phyloP scores from a whole-genome alignment of 2,113 vertebrate species.

The Pedetes capensis region DNA sequence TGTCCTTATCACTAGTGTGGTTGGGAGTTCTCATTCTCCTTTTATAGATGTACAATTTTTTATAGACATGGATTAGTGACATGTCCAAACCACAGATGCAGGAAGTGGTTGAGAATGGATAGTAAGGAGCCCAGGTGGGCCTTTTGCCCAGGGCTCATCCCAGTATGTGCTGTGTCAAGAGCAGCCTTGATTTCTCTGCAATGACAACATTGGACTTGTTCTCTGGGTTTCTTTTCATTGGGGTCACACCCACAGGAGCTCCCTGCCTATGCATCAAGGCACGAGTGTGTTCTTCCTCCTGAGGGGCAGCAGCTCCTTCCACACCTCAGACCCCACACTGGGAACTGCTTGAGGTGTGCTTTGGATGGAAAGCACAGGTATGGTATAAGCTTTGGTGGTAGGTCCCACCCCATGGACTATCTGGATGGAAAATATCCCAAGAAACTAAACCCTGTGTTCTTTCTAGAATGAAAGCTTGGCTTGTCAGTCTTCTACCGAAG shows the following conservation, averaged over 20 bases:
- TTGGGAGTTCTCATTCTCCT: not conserved
- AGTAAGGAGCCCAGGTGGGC: no score
- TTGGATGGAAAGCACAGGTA: not conserved
- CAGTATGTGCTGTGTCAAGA: not conserved
- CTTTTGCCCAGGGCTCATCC: not conserved
- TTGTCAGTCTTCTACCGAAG: not conserved
- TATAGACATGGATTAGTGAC: not conserved
- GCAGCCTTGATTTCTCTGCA: not conserved
- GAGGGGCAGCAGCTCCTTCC: not conserved
- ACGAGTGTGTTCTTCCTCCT: not conserved
- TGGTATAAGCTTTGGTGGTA: not conserved
- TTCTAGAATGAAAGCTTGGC: not conserved
- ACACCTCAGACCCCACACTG: not conserved
- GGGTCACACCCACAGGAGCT: not conserved
- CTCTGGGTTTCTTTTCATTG: not conserved
- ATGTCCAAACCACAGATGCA: rapidly evolving
- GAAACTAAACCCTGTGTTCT: not conserved
- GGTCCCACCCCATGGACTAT: not conserved
- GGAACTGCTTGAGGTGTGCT: not conserved
- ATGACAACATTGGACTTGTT: not conserved
- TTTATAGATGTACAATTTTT: not conserved
- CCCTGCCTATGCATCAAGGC: not conserved
- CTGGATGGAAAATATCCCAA: not conserved
- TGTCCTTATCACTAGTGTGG: not conserved
- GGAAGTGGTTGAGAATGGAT: rapidly evolving